Conservation (phyloP, 2,797 vertebrate genomes). For the Macropodus opercularis region DNA sequence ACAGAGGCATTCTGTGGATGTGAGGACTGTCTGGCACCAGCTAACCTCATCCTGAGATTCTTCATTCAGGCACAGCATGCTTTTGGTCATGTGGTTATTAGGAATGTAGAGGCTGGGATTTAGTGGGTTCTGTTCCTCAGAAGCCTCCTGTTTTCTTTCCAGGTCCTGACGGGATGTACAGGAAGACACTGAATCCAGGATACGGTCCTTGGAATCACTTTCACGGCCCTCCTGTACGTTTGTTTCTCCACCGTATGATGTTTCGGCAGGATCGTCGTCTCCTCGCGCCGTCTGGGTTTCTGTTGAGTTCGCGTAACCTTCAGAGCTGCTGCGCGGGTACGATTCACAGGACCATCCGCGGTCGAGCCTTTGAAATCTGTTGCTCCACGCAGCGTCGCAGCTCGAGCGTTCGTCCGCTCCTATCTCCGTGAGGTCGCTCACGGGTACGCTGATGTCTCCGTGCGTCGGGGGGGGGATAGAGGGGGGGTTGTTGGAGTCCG, state of each 20-base stretch:
- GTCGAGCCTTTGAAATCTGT: conserved; percentile 55
- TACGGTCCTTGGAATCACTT: conserved; percentile 11
- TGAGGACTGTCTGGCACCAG: background rate
- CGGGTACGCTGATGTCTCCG: conserved; percentile 76
- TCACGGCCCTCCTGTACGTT: conserved; percentile 4
- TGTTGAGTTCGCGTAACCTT: conserved; percentile 27
- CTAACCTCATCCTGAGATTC: conserved; percentile 83
- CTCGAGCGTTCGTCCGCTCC: conserved; percentile 67
- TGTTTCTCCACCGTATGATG: conserved; percentile 14
- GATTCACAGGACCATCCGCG: conserved; percentile 62
- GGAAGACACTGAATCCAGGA: conserved; percentile 15
- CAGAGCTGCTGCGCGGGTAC: conserved; percentile 26
- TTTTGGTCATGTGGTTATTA: conserved; percentile 83
- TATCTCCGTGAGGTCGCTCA: conserved; percentile 82
- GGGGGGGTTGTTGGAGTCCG: conserved; percentile 83
- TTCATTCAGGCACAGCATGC: conserved; percentile 82
- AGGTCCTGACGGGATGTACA: conserved; percentile 31
- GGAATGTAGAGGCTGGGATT: conserved; percentile 58
- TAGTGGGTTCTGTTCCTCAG: conserved; percentile 29
- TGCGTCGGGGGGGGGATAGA: conserved; percentile 65
- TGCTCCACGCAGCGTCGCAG: conserved; percentile 62
- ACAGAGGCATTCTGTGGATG: background rate
- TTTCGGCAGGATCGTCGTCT: background rate
- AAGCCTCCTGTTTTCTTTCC: conserved; percentile 39
- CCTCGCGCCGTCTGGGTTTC: conserved; percentile 5